Percentiles rank a stretch among this genome's conserved stretches.
These are phyloP conservation scores for Cheilosia grossa DNA, from an alignment of 2,888 invertebrate genomes.

Conservation along the genomic window DNA sequence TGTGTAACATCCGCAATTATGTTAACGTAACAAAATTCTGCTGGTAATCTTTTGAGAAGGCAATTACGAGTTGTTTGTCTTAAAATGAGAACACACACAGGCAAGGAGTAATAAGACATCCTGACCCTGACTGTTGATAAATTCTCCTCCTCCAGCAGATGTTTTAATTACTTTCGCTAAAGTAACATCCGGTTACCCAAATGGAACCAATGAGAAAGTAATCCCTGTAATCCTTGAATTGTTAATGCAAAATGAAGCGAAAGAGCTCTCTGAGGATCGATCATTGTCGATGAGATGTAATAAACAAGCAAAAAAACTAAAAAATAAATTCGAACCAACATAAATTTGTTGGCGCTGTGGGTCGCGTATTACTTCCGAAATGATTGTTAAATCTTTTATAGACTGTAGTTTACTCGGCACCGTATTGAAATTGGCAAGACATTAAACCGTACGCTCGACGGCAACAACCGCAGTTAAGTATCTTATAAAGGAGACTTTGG, in stretches of 20 bases:
- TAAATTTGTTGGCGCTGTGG: slow-evolving; percentile 28
- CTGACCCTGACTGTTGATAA: slow-evolving; percentile 10
- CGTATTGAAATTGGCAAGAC: slow-evolving; percentile 9
- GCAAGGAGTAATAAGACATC: background rate
- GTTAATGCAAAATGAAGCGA: slow-evolving; percentile 43
- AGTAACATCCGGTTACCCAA: slow-evolving; percentile 22
- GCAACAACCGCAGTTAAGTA: slow-evolving; percentile 29
- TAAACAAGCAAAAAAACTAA: slow-evolving; percentile 27
- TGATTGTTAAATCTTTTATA: slow-evolving; percentile 43
- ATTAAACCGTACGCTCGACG: slow-evolving; percentile 13
- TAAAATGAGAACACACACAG: background rate
- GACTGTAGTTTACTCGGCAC: slow-evolving; percentile 9
- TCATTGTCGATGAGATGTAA: slow-evolving; percentile 20
- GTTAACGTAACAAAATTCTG: slow-evolving; percentile 2
- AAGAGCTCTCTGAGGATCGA: slow-evolving; percentile 58
- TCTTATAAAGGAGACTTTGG: slow-evolving; percentile 1
- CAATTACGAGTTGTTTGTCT: slow-evolving; percentile 43
- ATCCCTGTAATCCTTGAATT: slow-evolving; percentile 43
- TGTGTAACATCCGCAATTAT: slow-evolving; percentile 40
- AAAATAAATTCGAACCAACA: slow-evolving; percentile 3
- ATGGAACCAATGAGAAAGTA: slow-evolving; percentile 28
- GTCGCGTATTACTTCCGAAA: slow-evolving; percentile 44
- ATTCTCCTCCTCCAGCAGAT: slow-evolving; percentile 23
- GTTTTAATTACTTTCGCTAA: slow-evolving; percentile 60
- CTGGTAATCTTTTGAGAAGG: slow-evolving; percentile 30